A percentile compares a stretch with the other conserved stretches of the same genome.
These are phyloP conservation scores for Ectemnius lituratus DNA, from an alignment of 2,888 invertebrate genomes.

Conservation along the genomic window DNA sequence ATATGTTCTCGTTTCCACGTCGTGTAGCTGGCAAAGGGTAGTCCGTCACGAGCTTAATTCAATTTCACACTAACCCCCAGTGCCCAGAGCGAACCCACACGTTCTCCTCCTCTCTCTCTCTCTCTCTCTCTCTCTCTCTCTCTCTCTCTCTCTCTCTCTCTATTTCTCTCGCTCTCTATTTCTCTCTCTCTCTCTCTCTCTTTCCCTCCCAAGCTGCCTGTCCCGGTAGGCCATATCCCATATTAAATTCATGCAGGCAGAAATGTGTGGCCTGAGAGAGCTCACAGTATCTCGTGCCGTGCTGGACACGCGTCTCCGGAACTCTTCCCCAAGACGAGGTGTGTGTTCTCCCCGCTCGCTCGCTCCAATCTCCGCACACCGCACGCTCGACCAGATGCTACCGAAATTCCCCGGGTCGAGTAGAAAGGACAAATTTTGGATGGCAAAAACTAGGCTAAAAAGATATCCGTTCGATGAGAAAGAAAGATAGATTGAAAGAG, in stretches of 20 bases:
- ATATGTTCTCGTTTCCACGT: conserved; percentile 12
- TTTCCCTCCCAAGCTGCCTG: too few relatives aligned
- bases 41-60: conserved; percentile 22
- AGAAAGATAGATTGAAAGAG: not conserved
- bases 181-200: too few relatives aligned
- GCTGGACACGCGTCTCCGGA: conserved; percentile 1
- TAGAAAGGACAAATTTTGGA: too few relatives aligned
- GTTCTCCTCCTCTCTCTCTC: not conserved
- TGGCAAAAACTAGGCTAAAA: too few relatives aligned
- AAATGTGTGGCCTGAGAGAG: not conserved
- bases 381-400: too few relatives aligned
- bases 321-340: not conserved
- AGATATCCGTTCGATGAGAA: too few relatives aligned
- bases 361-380: too few relatives aligned
- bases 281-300: not conserved
- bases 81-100: conserved; percentile 9
- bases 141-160: not conserved
- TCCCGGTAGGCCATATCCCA: not conserved
- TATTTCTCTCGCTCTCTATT: not conserved
- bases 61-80: conserved; percentile 33
- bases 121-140: not conserved
- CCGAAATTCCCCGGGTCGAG: too few relatives aligned
- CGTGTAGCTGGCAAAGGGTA: conserved; percentile 5
- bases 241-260: not conserved
- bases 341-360: too few relatives aligned